A percentile compares a stretch with the other conserved stretches of the same genome.
phyloP scores from a whole-genome alignment of 1,140 invertebrate species.

The Meloidogyne hapla region DNA sequence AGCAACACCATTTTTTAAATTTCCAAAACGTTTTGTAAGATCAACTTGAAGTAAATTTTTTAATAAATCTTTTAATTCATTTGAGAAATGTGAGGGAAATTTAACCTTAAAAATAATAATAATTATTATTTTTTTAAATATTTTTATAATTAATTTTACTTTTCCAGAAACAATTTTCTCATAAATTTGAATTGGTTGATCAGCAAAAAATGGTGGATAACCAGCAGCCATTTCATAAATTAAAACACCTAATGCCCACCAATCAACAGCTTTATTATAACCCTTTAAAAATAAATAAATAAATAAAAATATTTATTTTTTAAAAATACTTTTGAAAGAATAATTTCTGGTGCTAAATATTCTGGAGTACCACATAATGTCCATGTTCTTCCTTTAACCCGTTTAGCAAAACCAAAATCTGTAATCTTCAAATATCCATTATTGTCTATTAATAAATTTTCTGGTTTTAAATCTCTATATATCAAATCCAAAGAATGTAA shows the following conservation, averaged over 20 bases:
- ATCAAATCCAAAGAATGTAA: slow-evolving; percentile 98
- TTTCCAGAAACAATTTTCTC: slow-evolving; percentile 74
- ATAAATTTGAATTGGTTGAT: slow-evolving; percentile 83
- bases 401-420: slow-evolving; percentile 98
- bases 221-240: slow-evolving; percentile 67
- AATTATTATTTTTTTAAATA: background rate
- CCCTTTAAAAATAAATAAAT: slow-evolving; percentile 72
- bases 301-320: slow-evolving; percentile 11
- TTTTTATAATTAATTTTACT: slow-evolving; percentile 58
- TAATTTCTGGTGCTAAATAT: slow-evolving; percentile 89
- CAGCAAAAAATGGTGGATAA: slow-evolving; percentile 77
- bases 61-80: slow-evolving; percentile 90
- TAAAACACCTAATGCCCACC: slow-evolving; percentile 67
- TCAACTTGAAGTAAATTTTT: slow-evolving; percentile 95
- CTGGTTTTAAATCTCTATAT: slow-evolving; percentile 92
- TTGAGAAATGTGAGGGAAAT: slow-evolving; percentile 72
- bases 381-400: slow-evolving; percentile 97
- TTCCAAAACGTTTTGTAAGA: slow-evolving; percentile 95
- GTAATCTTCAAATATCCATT: slow-evolving; percentile 88
- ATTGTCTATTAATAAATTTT: slow-evolving; percentile 95
- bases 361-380: slow-evolving; percentile 99
- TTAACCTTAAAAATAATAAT: slow-evolving; percentile 70
- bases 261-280: slow-evolving; percentile 89
- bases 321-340: slow-evolving; percentile 75
- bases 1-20: slow-evolving; percentile 96